phyloP scores from a whole-genome alignment of 2,888 invertebrate genomes.

The Andricus quercusramuli region DNA sequence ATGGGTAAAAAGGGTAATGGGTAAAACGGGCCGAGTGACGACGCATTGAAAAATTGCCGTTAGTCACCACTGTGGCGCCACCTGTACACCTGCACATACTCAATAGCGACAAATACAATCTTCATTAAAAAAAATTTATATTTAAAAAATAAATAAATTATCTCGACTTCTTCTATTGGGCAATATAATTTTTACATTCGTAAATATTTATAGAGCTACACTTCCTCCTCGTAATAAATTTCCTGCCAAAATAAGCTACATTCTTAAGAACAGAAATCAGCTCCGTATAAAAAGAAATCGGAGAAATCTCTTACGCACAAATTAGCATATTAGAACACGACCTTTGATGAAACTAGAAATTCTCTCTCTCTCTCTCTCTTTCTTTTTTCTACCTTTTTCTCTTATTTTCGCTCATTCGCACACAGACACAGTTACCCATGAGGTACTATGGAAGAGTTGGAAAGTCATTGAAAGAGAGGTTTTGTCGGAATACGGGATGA shows the following conservation, averaged over 20 bases:
- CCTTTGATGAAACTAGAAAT: conserved; percentile 43
- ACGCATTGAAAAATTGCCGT: too few species aligned
- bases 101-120: too few species aligned
- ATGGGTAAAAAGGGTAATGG: too few species aligned
- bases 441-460: conserved; percentile 61
- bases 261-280: not conserved
- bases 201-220: not conserved
- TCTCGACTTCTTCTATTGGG: too few species aligned
- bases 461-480: conserved; percentile 73
- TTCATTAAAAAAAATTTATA: too few species aligned
- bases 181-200: too few species aligned
- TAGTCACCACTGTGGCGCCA: too few species aligned
- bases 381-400: conserved; percentile 20
- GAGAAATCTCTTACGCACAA: conserved; percentile 39
- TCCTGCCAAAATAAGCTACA: not conserved
- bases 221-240: not conserved
- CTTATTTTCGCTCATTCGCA: not conserved
- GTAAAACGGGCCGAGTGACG: too few species aligned
- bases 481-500: conserved; percentile 58
- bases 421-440: conserved; percentile 18
- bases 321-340: conserved; percentile 48
- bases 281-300: conserved; percentile 30
- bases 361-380: not conserved
- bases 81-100: too few species aligned
- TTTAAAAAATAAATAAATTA: too few species aligned